Conservation (phyloP, 2,113 vertebrate species). For the Chlorodrepanis virens region DNA sequence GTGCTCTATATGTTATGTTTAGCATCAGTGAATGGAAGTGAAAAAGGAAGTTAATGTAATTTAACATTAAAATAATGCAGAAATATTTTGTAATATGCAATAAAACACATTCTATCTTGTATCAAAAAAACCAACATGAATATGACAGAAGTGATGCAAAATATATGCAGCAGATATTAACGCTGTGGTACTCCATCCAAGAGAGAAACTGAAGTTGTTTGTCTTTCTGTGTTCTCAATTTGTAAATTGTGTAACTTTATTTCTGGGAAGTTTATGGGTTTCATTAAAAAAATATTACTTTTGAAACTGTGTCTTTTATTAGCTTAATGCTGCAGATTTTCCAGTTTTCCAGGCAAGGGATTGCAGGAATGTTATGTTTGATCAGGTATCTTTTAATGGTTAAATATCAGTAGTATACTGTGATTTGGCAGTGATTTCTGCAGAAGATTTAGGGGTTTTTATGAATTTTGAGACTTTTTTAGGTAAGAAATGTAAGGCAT, state of each 20-base stretch:
- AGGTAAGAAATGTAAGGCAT: neutral
- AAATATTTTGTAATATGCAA: neutral
- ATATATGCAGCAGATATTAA: neutral
- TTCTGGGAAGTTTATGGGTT: neutral
- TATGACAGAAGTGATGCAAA: neutral
- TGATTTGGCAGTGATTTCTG: neutral
- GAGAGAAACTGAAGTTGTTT: neutral
- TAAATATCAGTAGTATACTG: neutral
- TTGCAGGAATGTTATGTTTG: neutral
- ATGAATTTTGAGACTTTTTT: neutral
- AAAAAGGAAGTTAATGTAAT: neutral
- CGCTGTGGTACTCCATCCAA: neutral
- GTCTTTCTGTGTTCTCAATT: neutral
- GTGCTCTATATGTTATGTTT: neutral
- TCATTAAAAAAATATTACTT: neutral
- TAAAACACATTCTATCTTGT: neutral
- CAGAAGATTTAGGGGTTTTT: neutral
- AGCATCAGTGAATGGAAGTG: neutral
- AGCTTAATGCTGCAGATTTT: neutral
- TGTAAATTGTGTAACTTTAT: neutral
- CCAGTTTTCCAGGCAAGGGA: neutral
- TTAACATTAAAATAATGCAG: neutral
- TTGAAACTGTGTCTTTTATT: neutral
- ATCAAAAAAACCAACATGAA: rapidly evolving
- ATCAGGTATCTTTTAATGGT: neutral